Base-by-base conservation (phyloP, 2,113 vertebrate genomes). In the Bujurquina vittata region DNA sequence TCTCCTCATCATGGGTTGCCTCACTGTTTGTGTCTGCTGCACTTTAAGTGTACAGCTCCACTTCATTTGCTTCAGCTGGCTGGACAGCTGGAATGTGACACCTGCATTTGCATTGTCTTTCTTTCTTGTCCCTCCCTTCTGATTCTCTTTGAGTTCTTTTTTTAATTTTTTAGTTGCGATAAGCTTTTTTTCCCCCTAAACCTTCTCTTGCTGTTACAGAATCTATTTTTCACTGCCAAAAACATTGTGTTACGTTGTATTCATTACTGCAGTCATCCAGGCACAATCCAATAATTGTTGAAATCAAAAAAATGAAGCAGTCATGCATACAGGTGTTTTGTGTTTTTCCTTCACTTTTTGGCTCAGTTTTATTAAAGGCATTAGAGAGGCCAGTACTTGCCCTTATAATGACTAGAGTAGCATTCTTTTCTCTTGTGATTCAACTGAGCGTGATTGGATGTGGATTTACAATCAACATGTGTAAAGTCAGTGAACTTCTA, bases 31-130 rank as follows among this genome's bases (percentile, higher is more conserved):
- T 84, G 65, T 80, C 35, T 63, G 11, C 35, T 75, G 33, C 23
- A 23, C 37, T 59, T 54, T 75, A 74, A 84, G 54, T 75, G 56
- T 80, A 29, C 63, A 72, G 79, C 77, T 43, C 7, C 72, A 57
- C 29, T 49, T 75, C 43, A 59, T 84, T 75, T 60, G 46, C 79
- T 9, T 88, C 83, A 17, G 22, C 54, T 69, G 75, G 20, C 31
- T 87, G 75, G 65, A 79, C 46, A 74, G 65, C 74, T 80, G 83
- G 80, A 91, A 91, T 88, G 82, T 82, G 57, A 80, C 80, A 74
- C 52, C 79, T 83, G 55, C 23, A 74, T 81, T 59, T 57, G 7
- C 23, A 7, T 37, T 59, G 22, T 77, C 12, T 55, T 31, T 3
- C 14, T 67, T 57, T 22, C n/a, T 56, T 10, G 2, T 46, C 10